phyloP scores from a whole-genome alignment of 2,888 invertebrate species.

The Anthophora plumipes region DNA sequence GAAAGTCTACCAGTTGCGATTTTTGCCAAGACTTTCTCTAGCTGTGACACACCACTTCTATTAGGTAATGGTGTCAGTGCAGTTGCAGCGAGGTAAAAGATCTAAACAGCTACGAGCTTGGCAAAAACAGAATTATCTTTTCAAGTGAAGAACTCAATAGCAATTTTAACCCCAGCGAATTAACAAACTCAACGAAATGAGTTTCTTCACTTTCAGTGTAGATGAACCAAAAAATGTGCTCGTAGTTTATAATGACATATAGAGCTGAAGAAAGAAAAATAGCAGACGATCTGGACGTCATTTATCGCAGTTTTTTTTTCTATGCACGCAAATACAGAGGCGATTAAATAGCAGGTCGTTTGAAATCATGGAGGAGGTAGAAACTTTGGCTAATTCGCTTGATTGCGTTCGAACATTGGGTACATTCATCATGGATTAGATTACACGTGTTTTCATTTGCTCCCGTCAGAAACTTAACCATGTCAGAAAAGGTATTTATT shows the following conservation, averaged over 20 bases:
- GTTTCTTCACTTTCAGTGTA: constrained; percentile 59
- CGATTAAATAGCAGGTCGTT: constrained; percentile 69
- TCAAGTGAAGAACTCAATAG: constrained; percentile 20
- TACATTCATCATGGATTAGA: constrained; percentile 47
- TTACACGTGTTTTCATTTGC: constrained; percentile 58
- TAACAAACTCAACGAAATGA: constrained; percentile 54
- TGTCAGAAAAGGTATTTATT: constrained; percentile 37
- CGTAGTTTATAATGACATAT: constrained; percentile 61
- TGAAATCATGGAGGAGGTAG: constrained; percentile 35
- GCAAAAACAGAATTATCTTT: constrained; percentile 31
- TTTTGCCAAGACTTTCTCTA: no score
- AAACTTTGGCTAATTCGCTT: constrained; percentile 62
- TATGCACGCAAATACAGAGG: constrained; percentile 41
- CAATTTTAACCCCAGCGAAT: constrained; percentile 38
- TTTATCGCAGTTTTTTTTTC: constrained; percentile 60
- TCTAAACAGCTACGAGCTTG: background rate
- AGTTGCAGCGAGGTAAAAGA: no score
- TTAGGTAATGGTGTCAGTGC: no score
- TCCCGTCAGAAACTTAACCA: constrained; percentile 38
- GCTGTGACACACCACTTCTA: no score
- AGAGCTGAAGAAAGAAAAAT: constrained; percentile 53
- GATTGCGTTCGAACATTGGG: constrained; percentile 55
- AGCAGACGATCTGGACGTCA: constrained; percentile 50
- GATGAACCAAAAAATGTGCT: constrained; percentile 63
- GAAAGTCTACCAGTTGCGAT: no score